These are phyloP conservation scores for Crypturellus tataupa DNA, from an alignment of 2,797 vertebrate genomes.

Conservation along the genomic window DNA sequence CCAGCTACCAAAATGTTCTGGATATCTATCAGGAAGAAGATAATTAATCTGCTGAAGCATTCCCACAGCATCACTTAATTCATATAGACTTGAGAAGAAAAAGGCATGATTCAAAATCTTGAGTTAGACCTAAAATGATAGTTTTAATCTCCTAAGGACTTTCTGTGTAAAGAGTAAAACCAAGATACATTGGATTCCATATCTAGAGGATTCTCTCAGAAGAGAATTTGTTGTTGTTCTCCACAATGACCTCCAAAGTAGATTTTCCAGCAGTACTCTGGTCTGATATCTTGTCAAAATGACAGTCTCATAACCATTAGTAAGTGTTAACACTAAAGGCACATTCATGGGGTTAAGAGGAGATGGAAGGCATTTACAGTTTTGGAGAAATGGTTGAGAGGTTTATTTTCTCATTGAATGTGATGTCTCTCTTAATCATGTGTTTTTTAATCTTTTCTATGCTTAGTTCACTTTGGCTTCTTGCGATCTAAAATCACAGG, in stretches of 20 bases:
- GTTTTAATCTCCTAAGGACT: not conserved
- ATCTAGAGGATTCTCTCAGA: not conserved
- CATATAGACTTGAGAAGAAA: not conserved
- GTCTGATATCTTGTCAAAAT: not conserved
- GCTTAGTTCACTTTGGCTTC: not conserved
- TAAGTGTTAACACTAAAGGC: not conserved
- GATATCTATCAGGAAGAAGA: not conserved
- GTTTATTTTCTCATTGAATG: slow-evolving; percentile 12
- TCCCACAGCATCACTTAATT: not conserved
- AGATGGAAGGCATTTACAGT: not conserved
- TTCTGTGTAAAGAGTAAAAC: not conserved
- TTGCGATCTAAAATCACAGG: not conserved
- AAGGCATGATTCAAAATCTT: not conserved
- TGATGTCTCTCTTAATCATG: slow-evolving; percentile 6
- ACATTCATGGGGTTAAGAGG: not conserved
- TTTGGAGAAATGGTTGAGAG: slow-evolving; percentile 31
- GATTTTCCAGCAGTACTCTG: not conserved
- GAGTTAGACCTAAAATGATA: not conserved
- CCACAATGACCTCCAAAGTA: not conserved
- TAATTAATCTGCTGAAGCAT: not conserved
- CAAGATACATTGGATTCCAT: not conserved
- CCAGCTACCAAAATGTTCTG: not conserved
- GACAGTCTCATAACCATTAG: not conserved
- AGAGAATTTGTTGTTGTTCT: not conserved
- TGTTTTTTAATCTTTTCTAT: slow-evolving; percentile 43